A percentile compares a stretch with the other conserved stretches of the same genome.
phyloP scores from a whole-genome alignment of 2,888 invertebrate genomes.

The Lissonota sp. region DNA sequence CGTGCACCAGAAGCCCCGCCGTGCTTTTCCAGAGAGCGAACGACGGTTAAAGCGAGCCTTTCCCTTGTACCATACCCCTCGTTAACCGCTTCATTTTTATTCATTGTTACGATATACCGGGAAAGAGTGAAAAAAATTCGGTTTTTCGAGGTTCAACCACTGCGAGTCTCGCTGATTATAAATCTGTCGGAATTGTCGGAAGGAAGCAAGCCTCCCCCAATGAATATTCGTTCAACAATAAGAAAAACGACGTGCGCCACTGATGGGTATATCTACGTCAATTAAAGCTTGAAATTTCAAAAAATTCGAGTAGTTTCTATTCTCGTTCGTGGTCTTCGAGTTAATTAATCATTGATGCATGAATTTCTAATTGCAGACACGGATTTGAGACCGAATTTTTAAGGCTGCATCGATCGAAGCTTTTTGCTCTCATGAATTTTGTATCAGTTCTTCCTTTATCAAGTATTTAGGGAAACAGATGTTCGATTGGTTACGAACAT shows the following conservation, averaged over 20 bases:
- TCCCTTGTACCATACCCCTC: constrained; percentile 64
- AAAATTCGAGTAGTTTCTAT: background rate
- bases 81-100: constrained; percentile 80
- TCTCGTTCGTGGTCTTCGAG: too few species aligned
- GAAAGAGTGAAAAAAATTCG: constrained; percentile 63
- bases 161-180: constrained; percentile 26
- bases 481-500: too few species aligned
- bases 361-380: too few species aligned
- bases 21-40: constrained; percentile 38
- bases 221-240: constrained; percentile 45
- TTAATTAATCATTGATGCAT: too few species aligned
- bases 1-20: constrained; percentile 31
- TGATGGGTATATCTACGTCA: constrained; percentile 13
- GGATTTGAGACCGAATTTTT: too few species aligned
- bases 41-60: constrained; percentile 24
- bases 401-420: too few species aligned
- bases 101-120: constrained; percentile 70
- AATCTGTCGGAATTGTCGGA: constrained; percentile 39
- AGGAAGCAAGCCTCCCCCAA: constrained; percentile 8
- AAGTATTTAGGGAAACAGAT: too few species aligned
- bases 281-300: constrained; percentile 20
- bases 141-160: constrained; percentile 53
- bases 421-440: too few species aligned
- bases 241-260: constrained; percentile 4
- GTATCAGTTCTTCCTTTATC: too few species aligned